Percentiles rank a stretch among this genome's conserved stretches.
Conservation (phyloP, 2,888 invertebrate genomes). For the Octonoba sinensis region DNA sequence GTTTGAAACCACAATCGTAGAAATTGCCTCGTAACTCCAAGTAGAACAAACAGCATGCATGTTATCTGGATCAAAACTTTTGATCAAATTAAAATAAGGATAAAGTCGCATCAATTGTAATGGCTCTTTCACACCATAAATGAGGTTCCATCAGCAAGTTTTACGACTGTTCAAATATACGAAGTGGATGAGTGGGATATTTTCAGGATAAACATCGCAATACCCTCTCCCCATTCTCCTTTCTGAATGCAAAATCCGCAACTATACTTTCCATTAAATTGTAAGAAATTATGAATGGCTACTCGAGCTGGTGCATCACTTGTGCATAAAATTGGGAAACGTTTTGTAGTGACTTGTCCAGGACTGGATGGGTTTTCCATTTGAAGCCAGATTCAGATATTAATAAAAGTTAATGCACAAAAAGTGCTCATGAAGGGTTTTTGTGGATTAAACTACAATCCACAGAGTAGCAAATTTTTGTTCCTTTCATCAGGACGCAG, state of each 20-base stretch:
- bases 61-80: conserved; percentile 65
- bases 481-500: not conserved
- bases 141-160: not conserved
- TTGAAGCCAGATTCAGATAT: not conserved
- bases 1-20: conserved; percentile 62
- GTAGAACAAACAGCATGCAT: conserved; percentile 67
- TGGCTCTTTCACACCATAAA: conserved; percentile 18
- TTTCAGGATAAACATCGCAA: not conserved
- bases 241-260: not conserved
- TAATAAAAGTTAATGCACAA: not conserved
- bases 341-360: not conserved
- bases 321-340: not conserved
- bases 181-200: not conserved
- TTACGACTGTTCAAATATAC: not conserved
- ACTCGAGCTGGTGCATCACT: not conserved
- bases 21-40: conserved; percentile 61
- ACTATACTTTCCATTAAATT: not conserved
- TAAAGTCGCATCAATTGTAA: conserved; percentile 26
- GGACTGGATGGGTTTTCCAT: not conserved
- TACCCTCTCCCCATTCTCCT: not conserved
- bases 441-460: not conserved
- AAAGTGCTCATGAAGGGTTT: not conserved
- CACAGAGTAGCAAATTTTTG: not conserved
- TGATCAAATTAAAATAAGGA: conserved; percentile 63
- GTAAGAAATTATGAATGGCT: not conserved